Evolutionary conservation across 2,113 vertebrate species (phyloP).

Genomic region (Varanus salvator): DNA sequence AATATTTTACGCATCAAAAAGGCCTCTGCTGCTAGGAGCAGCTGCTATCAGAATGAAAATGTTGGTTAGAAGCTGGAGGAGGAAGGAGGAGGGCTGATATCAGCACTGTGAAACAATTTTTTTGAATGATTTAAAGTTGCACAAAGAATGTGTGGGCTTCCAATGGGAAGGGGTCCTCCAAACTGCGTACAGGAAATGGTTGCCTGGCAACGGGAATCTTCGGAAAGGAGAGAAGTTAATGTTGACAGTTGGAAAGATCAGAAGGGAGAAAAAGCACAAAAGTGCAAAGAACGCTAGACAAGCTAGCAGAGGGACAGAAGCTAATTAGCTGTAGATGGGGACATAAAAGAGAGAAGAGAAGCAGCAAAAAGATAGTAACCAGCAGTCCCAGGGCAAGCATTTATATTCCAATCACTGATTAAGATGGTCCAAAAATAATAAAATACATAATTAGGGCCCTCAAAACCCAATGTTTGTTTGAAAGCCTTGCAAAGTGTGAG

Average conservation of each 20-base stretch:
- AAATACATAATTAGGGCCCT: not conserved
- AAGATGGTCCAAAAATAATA: not conserved
- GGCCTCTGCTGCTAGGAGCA: not conserved
- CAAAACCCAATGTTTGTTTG: not conserved
- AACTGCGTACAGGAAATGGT: not conserved
- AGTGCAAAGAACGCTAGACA: not conserved
- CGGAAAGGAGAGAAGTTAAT: conserved; percentile 26
- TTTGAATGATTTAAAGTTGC: conserved; percentile 39
- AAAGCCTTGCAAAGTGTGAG: not conserved
- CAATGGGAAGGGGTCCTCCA: conserved; percentile 12
- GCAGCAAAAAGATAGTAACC: not conserved
- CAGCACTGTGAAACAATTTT: conserved; percentile 23
- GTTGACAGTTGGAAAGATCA: not conserved
- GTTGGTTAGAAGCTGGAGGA: not conserved
- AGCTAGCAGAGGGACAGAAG: conserved; percentile 14
- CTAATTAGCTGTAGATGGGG: not conserved
- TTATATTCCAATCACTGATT: conserved; percentile 24
- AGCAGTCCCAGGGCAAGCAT: conserved; percentile 2
- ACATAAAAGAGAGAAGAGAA: not conserved
- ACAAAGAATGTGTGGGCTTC: not conserved
- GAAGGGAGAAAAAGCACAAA: conserved; percentile 11
- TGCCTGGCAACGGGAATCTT: conserved; percentile 37
- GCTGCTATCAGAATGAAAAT: conserved; percentile 17
- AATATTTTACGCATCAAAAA: not conserved
- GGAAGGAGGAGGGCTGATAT: conserved; percentile 16